Conservation (phyloP, 2,797 vertebrate genomes). For the Gambelia wislizenii region DNA sequence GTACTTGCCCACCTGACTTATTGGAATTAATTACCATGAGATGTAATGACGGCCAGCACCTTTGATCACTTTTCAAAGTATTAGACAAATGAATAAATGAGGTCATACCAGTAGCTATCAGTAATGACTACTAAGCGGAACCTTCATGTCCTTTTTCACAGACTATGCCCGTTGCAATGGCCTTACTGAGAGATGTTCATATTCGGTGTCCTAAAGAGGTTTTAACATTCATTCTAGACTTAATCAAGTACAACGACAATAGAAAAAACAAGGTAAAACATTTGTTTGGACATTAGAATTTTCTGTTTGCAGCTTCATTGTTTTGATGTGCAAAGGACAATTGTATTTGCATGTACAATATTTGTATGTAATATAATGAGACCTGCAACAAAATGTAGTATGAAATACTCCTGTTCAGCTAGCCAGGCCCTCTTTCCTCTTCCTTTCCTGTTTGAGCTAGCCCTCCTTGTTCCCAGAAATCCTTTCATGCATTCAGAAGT, state of each 20-base stretch:
- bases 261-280: slow-evolving; percentile 95
- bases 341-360: no score
- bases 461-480: not conserved
- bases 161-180: slow-evolving; percentile 99
- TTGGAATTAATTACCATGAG: not conserved
- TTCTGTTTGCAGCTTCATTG: not conserved
- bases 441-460: not conserved
- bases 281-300: not conserved
- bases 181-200: slow-evolving; percentile 93
- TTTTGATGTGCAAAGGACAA: not conserved
- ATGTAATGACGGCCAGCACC: not conserved
- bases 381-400: not conserved
- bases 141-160: slow-evolving; percentile 65
- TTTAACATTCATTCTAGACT: slow-evolving; percentile 96
- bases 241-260: slow-evolving; percentile 99
- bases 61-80: no score
- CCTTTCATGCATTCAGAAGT: not conserved
- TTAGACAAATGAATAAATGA: not conserved
- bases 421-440: not conserved
- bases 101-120: not conserved
- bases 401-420: not conserved
- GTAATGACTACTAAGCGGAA: not conserved
- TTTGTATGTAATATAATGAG: not conserved
- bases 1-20: not conserved
- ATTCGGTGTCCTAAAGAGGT: slow-evolving; percentile 98